Conservation (phyloP, 2,888 invertebrate genomes). For the Torymus auratus region DNA sequence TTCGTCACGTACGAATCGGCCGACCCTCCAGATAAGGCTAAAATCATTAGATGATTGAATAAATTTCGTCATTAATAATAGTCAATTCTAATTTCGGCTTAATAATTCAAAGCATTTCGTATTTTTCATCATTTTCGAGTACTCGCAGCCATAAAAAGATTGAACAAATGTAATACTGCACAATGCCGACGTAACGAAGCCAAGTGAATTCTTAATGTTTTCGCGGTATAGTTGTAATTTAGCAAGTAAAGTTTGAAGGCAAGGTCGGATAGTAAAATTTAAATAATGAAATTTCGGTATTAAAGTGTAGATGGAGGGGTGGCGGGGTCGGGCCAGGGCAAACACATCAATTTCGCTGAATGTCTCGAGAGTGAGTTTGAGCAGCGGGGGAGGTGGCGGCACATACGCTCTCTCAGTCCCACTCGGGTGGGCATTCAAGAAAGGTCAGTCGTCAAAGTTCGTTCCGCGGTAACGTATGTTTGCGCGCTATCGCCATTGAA, state of each 20-base stretch:
- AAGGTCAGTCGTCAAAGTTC: constrained; percentile 62
- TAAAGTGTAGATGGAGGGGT: not conserved
- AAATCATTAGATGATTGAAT: constrained; percentile 32
- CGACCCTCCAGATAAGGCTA: not conserved
- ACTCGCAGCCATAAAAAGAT: too few relatives aligned
- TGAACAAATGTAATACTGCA: too few relatives aligned
- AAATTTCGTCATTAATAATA: constrained; percentile 21
- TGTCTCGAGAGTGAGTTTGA: constrained; percentile 44
- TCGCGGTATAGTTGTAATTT: constrained; percentile 6
- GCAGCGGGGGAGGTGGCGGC: constrained; percentile 1
- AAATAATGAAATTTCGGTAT: constrained; percentile 52
- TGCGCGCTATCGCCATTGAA: constrained; percentile 75
- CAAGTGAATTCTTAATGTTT: constrained; percentile 2
- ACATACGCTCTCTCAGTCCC: too few relatives aligned
- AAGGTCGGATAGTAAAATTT: constrained; percentile 7
- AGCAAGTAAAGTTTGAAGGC: constrained; percentile 15
- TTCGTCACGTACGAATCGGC: constrained; percentile 47
- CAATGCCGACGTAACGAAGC: not conserved
- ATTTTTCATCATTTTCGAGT: too few relatives aligned
- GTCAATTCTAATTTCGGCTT: not conserved
- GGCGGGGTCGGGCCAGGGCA: constrained; percentile 23
- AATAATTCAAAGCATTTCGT: too few relatives aligned
- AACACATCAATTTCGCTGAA: constrained; percentile 53
- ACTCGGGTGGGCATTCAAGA: constrained; percentile 42
- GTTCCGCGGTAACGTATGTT: constrained; percentile 67